Percentiles rank a stretch among this genome's conserved stretches.
Conservation (phyloP, 2,888 invertebrate species). For the Coronaproctus castanopsis region DNA sequence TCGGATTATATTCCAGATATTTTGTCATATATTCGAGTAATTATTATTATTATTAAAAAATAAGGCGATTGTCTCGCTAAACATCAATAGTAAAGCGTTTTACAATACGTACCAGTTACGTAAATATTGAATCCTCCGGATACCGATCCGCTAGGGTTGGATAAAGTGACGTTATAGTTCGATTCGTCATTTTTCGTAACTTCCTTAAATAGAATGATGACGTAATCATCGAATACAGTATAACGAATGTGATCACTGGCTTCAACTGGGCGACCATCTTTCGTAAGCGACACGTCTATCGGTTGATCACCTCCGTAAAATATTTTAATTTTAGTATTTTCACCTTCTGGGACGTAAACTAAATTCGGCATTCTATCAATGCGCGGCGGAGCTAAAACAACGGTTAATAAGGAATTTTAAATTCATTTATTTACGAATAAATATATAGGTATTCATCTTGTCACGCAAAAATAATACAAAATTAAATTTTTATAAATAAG, state of each 20-base stretch:
- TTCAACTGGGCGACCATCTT: conserved; percentile 55
- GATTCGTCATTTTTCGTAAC: conserved; percentile 78
- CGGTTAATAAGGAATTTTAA: too few species aligned
- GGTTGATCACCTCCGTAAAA: conserved; percentile 93
- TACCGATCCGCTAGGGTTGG: conserved; percentile 76
- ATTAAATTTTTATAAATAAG: too few species aligned
- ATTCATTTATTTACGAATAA: neutral
- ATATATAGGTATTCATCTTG: neutral
- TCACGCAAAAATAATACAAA: neutral
- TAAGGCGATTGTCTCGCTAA: too few species aligned
- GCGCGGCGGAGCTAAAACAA: conserved; percentile 55
- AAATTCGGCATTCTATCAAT: conserved; percentile 80
- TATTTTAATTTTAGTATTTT: conserved; percentile 93
- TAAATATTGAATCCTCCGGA: conserved; percentile 64
- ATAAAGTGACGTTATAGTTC: conserved; percentile 62
- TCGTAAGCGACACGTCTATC: conserved; percentile 63
- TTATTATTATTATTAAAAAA: too few species aligned
- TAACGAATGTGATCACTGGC: conserved; percentile 64
- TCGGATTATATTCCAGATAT: too few species aligned
- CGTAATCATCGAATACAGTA: conserved; percentile 90
- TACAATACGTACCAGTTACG: conserved; percentile 46
- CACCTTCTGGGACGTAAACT: conserved; percentile 74
- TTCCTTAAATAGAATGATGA: conserved; percentile 86
- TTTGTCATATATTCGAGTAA: too few species aligned
- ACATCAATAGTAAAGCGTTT: too few species aligned